These are phyloP conservation scores for Mus spicilegus DNA, from an alignment of 2,113 vertebrate genomes.

Conservation along the genomic window DNA sequence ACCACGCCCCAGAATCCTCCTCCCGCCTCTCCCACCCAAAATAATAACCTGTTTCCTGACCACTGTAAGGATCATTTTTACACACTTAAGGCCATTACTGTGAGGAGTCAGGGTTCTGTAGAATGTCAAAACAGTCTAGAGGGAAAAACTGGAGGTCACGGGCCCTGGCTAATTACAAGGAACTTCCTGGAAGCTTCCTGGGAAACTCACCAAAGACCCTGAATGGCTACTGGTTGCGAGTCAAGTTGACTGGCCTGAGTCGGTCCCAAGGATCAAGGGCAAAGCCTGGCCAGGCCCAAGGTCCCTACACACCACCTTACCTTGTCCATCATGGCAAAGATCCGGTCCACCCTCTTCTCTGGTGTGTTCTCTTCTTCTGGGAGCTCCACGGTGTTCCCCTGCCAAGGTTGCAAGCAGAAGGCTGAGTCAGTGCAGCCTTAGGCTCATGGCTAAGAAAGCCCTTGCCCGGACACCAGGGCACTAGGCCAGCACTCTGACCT, in stretches of 20 bases:
- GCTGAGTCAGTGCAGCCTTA: neutral
- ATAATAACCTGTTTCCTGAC: neutral
- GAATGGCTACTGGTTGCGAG: accelerated
- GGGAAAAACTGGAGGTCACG: neutral
- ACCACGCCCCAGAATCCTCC: neutral
- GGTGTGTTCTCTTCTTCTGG: conserved; percentile 99
- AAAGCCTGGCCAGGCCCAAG: neutral
- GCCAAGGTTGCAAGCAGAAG: neutral
- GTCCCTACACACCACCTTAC: conserved; percentile 80
- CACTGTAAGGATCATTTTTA: neutral
- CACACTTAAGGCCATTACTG: neutral
- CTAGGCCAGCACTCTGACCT: neutral
- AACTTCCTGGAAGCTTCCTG: too few relatives aligned
- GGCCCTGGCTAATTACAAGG: neutral
- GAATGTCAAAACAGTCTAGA: neutral
- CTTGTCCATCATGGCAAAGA: conserved; percentile 99
- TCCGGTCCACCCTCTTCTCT: conserved; percentile 97
- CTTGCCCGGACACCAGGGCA: neutral
- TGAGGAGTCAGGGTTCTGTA: neutral
- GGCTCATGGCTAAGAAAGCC: neutral
- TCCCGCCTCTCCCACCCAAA: neutral
- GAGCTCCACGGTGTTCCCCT: conserved; percentile 99
- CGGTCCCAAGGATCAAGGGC: neutral
- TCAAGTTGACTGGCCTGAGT: neutral
- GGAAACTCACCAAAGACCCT: neutral